phyloP scores from a whole-genome alignment of 2,797 vertebrate species.

The Lepidocolaptes lacrymiger region DNA sequence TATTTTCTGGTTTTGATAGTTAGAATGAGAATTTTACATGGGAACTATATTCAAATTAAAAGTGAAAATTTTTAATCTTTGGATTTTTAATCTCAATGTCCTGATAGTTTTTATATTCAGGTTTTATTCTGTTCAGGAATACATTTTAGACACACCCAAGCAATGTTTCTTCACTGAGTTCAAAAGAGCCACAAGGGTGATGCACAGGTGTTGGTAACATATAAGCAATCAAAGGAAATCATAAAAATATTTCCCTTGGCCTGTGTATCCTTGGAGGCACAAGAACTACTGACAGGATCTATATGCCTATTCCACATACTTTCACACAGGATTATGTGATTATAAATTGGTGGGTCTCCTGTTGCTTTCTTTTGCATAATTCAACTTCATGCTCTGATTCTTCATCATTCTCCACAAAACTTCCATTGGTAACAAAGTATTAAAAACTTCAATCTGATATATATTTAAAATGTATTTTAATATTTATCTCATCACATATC shows the following conservation, averaged over 20 bases:
- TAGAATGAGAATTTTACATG: neutral
- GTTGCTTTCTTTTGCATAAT: neutral
- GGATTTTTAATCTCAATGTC: neutral
- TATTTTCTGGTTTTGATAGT: neutral
- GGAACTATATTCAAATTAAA: neutral
- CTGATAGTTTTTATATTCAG: neutral
- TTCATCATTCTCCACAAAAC: neutral
- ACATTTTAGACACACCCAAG: neutral
- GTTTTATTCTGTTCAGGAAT: neutral
- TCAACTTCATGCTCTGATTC: neutral
- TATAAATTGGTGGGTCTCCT: neutral
- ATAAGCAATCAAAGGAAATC: neutral
- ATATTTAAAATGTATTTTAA: neutral
- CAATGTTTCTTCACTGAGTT: neutral
- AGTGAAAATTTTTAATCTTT: neutral
- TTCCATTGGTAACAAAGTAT: neutral
- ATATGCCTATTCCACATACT: neutral
- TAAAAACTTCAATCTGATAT: neutral
- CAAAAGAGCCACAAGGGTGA: neutral
- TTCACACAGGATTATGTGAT: neutral
- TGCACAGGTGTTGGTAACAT: neutral
- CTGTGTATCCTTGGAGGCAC: neutral
- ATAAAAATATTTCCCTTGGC: neutral
- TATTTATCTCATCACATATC: neutral
- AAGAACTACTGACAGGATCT: neutral